These are phyloP conservation scores for Coregonus ussuriensis DNA, from an alignment of 2,797 vertebrate species.

Conservation along the genomic window DNA sequence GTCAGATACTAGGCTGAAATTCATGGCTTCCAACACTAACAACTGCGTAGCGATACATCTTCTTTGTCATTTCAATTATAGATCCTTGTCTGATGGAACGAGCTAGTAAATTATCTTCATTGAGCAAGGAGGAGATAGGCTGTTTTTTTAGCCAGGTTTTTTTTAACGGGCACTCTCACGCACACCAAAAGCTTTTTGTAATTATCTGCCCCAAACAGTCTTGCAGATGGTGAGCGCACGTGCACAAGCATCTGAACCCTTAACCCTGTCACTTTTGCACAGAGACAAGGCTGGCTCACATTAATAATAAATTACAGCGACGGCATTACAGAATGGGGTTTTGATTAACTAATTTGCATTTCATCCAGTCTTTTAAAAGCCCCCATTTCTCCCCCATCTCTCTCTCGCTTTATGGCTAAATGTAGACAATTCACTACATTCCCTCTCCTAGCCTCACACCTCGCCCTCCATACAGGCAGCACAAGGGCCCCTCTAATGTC, in stretches of 20 bases:
- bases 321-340: not conserved
- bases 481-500: too few relatives aligned
- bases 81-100: conserved; percentile 76
- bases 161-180: conserved; percentile 19
- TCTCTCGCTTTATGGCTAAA: not conserved
- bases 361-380: not conserved
- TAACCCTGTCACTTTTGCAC: conserved; percentile 7
- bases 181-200: conserved; percentile 49
- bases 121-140: conserved; percentile 31
- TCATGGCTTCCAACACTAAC: conserved; percentile 73
- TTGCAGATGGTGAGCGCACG: not conserved
- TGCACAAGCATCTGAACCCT: not conserved
- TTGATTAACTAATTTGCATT: not conserved
- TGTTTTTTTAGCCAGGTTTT: conserved; percentile 7
- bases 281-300: not conserved
- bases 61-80: conserved; percentile 87
- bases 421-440: not conserved
- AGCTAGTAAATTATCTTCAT: conserved; percentile 67
- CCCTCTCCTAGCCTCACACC: not conserved
- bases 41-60: conserved; percentile 75
- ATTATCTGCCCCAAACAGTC: conserved; percentile 58
- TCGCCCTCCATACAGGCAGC: not conserved
- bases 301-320: too few relatives aligned
- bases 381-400: not conserved
- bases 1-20: conserved; percentile 63